A percentile compares a stretch with the other conserved stretches of the same genome.
Evolutionary conservation across 2,888 invertebrate species (phyloP).

Genomic region (Ditylenchus weischeri): DNA sequence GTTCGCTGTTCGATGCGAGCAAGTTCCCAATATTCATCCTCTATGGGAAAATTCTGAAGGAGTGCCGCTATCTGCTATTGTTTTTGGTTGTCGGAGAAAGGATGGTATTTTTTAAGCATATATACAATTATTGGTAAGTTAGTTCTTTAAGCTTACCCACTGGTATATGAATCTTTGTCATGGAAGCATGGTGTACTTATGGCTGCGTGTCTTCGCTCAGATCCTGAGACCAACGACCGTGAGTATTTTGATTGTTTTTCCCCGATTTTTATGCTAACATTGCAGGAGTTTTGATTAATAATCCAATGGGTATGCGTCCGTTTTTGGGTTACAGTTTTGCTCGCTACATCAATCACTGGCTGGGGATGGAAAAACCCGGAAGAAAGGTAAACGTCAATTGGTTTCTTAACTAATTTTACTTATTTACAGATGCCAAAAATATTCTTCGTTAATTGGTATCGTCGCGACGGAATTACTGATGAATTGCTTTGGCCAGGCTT

Average conservation of each 20-base stretch:
- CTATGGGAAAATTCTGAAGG: slow-evolving; percentile 79
- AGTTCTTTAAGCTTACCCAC: slow-evolving; percentile 63
- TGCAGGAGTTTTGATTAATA: slow-evolving; percentile 66
- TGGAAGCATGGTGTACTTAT: slow-evolving; percentile 67
- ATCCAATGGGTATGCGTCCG: slow-evolving; percentile 96
- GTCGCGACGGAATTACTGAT: slow-evolving; percentile 73
- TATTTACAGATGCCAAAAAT: slow-evolving; percentile 60
- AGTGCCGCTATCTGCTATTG: slow-evolving; percentile 90
- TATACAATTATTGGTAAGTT: slow-evolving; percentile 76
- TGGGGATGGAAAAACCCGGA: slow-evolving; percentile 72
- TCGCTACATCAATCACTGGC: slow-evolving; percentile 86
- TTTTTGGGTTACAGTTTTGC: slow-evolving; percentile 99
- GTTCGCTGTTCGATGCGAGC: slow-evolving; percentile 60
- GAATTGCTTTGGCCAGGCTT: slow-evolving; percentile 86
- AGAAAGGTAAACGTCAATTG: slow-evolving; percentile 56
- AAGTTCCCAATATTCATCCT: slow-evolving; percentile 87
- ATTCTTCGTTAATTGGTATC: slow-evolving; percentile 99
- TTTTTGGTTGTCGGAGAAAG: slow-evolving; percentile 90
- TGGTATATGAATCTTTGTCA: slow-evolving; percentile 54
- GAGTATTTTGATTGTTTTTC: not conserved
- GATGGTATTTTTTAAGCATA: slow-evolving; percentile 73
- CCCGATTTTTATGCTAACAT: not conserved
- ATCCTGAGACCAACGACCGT: slow-evolving; percentile 71
- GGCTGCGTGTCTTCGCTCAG: slow-evolving; percentile 87
- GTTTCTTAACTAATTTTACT: not conserved